Conservation (phyloP, 92 coral and sea anemone genomes). For the Palythoa heliodiscus region DNA sequence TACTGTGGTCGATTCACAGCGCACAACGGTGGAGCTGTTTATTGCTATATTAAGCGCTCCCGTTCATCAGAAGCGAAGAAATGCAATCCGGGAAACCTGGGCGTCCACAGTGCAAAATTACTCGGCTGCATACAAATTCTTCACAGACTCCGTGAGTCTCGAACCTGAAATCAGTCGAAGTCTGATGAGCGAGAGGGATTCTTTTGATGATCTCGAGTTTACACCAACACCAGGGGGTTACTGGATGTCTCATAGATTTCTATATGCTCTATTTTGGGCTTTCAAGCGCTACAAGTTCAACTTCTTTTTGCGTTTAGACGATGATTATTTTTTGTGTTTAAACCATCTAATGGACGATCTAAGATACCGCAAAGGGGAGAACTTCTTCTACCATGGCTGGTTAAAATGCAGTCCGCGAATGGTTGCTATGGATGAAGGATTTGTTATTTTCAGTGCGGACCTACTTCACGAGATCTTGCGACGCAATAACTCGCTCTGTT, state of each 20-base stretch:
- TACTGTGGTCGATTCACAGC: not conserved
- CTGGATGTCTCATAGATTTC: conserved; percentile 57
- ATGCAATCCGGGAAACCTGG: conserved; percentile 51
- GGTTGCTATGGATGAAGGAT: conserved; percentile 74
- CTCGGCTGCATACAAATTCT: conserved; percentile 50
- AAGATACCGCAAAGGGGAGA: conserved; percentile 51
- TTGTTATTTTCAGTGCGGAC: conserved; percentile 49
- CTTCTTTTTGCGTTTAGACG: conserved; percentile 60
- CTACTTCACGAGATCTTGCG: conserved; percentile 51
- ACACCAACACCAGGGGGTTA: conserved; percentile 54
- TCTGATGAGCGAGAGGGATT: conserved; percentile 37
- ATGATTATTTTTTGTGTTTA: conserved; percentile 70
- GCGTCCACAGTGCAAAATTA: conserved; percentile 51
- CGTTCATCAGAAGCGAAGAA: conserved; percentile 26
- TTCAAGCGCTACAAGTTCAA: conserved; percentile 53
- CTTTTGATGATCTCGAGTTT: conserved; percentile 48
- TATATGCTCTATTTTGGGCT: conserved; percentile 60
- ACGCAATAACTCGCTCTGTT: conserved; percentile 59
- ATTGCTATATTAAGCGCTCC: conserved; percentile 55
- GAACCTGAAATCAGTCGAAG: conserved; percentile 6
- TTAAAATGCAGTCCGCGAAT: conserved; percentile 51
- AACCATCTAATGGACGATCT: conserved; percentile 58
- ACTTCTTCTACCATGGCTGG: conserved; percentile 63
- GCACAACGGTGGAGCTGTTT: conserved; percentile 48
- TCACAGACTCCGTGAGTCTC: conserved; percentile 50